Evolutionary conservation across 2,797 vertebrate genomes (phyloP).

Genomic region (Myiotriccus ornatus): DNA sequence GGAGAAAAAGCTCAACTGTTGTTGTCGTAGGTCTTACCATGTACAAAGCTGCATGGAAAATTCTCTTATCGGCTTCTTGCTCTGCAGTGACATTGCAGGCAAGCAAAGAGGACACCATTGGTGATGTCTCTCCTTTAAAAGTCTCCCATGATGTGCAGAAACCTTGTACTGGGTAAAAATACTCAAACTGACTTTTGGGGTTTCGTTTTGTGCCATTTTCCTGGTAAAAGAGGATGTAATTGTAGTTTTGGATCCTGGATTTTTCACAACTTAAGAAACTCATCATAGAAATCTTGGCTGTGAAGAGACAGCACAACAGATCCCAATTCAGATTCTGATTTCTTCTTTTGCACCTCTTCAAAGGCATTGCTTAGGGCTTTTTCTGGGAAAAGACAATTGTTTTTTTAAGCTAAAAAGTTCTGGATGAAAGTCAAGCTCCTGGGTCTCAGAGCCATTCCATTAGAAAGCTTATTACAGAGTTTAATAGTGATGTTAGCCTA

Average conservation of each 20-base stretch:
- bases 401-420: neutral
- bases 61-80: neutral
- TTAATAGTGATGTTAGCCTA: neutral
- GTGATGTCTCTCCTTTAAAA: neutral
- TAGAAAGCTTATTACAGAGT: constrained; percentile 1
- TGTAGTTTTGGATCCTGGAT: neutral
- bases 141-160: neutral
- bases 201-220: neutral
- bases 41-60: neutral
- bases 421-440: neutral
- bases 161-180: neutral
- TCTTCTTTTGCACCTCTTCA: neutral
- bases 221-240: neutral
- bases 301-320: neutral
- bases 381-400: neutral
- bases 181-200: neutral
- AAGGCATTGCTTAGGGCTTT: neutral
- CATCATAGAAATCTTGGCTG: neutral
- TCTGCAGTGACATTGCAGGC: neutral
- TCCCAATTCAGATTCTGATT: neutral
- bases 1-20: neutral
- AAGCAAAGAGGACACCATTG: neutral
- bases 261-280: neutral
- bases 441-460: neutral
- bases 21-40: neutral